A percentile compares a stretch with the other conserved stretches of the same genome.
Conservation (phyloP, 1,140 invertebrate species). For the Zaprionus lachaisei region DNA sequence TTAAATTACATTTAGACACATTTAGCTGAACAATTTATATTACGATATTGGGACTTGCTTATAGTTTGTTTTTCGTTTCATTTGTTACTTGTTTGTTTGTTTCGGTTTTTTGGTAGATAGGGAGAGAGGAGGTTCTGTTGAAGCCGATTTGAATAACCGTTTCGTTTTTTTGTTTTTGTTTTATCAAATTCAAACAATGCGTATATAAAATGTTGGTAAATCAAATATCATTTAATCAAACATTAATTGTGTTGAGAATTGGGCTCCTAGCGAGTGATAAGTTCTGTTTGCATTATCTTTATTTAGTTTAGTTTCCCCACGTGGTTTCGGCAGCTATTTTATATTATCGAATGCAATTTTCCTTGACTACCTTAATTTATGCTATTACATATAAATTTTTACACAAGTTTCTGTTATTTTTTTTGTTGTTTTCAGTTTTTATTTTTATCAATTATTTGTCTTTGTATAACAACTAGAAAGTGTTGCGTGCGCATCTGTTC, state of each 20-base stretch:
- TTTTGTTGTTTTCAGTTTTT: background rate
- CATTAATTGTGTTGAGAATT: constrained; percentile 40
- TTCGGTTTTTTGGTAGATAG: constrained; percentile 26
- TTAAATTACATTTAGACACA: constrained; percentile 81
- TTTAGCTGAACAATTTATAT: constrained; percentile 77
- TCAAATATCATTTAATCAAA: constrained; percentile 54
- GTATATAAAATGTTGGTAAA: constrained; percentile 52
- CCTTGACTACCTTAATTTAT: constrained; percentile 77
- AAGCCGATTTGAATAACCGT: constrained; percentile 53
- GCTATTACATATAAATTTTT: constrained; percentile 81
- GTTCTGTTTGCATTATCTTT: constrained; percentile 41
- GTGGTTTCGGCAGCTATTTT: constrained; percentile 34
- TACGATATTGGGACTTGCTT: constrained; percentile 46
- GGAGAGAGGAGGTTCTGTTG: constrained; percentile 45
- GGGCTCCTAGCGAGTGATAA: constrained; percentile 60
- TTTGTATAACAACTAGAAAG: constrained; percentile 81
- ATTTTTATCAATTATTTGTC: constrained; percentile 68
- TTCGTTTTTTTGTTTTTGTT: constrained; percentile 27
- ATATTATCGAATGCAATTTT: constrained; percentile 62
- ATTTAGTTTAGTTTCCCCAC: background rate
- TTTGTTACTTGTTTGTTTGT: constrained; percentile 13
- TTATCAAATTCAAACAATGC: constrained; percentile 64
- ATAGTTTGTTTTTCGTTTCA: constrained; percentile 10
- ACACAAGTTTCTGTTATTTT: constrained; percentile 46
- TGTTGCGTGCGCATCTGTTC: constrained; percentile 42